phyloP scores from a whole-genome alignment of 2,797 vertebrate species.

The Microctenopoma lineatum region DNA sequence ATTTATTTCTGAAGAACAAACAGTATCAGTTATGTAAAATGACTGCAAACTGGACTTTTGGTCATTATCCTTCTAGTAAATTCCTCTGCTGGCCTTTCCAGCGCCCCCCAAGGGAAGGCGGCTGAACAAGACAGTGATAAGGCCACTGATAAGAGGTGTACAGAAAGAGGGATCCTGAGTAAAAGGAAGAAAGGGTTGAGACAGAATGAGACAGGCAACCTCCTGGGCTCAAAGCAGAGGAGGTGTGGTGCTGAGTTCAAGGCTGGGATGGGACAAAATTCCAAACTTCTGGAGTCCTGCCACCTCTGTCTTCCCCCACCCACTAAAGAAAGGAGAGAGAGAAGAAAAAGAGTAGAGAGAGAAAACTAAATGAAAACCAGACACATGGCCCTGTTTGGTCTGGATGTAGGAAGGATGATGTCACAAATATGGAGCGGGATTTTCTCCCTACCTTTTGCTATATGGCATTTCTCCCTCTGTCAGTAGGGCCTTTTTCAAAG shows the following conservation, averaged over 20 bases:
- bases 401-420: constrained; percentile 77
- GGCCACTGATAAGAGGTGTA: constrained; percentile 46
- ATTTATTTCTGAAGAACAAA: constrained; percentile 50
- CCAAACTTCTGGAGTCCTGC: constrained; percentile 77
- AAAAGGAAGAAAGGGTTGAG: constrained; percentile 41
- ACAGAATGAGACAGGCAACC: constrained; percentile 63
- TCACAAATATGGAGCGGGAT: constrained; percentile 66
- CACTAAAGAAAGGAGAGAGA: constrained; percentile 65
- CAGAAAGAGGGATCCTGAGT: constrained; percentile 49
- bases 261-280: constrained; percentile 79
- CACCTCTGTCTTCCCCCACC: constrained; percentile 80
- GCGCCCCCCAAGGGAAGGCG: constrained; percentile 65
- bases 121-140: constrained; percentile 51
- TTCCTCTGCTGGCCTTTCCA: constrained; percentile 57
- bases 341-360: constrained; percentile 45
- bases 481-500: constrained; percentile 9
- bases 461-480: constrained; percentile 22
- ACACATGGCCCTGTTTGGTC: constrained; percentile 80
- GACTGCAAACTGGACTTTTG: constrained; percentile 58
- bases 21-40: constrained; percentile 51
- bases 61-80: constrained; percentile 80
- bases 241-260: constrained; percentile 75
- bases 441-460: constrained; percentile 55
- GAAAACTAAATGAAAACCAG: constrained; percentile 82
- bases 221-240: constrained; percentile 74